Evolutionary conservation across 2,113 vertebrate species (phyloP).

Genomic region (Prochilodus magdalenae): DNA sequence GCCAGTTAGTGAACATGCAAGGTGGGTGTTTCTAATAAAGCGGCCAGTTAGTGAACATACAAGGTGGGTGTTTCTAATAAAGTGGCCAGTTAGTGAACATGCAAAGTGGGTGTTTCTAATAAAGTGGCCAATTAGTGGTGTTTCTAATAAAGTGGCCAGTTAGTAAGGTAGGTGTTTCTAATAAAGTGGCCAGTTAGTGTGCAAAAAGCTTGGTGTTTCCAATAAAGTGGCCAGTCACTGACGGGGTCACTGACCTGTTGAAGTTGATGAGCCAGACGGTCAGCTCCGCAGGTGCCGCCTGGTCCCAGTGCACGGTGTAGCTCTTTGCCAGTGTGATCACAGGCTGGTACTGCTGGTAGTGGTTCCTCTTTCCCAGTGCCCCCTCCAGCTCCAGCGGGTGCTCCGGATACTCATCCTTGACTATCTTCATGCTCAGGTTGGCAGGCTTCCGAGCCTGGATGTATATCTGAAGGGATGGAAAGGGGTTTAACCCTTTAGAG

Average conservation of each 20-base stretch:
- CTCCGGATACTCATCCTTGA: constrained; percentile 88
- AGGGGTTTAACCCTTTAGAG: not conserved
- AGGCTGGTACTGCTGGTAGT: constrained; percentile 98
- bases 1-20: not conserved
- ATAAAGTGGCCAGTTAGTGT: not conserved
- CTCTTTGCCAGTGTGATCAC: constrained; percentile 89
- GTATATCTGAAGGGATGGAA: constrained; percentile 81
- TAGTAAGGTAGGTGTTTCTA: not conserved
- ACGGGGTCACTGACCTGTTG: constrained; percentile 83
- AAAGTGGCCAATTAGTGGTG: not conserved
- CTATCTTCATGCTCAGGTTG: constrained; percentile 86
- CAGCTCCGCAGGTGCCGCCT: constrained; percentile 87
- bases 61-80: not conserved
- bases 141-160: not conserved
- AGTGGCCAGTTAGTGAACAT: not conserved
- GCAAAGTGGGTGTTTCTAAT: not conserved
- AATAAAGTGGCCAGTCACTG: not conserved
- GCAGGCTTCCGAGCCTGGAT: constrained; percentile 90
- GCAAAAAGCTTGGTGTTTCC: not conserved
- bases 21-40: not conserved
- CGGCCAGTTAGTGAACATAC: not conserved
- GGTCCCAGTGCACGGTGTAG: constrained; percentile 96
- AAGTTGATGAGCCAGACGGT: constrained; percentile 98
- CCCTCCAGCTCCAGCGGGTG: constrained; percentile 87
- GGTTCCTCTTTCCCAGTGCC: constrained; percentile 88